Evolutionary conservation across 2,888 invertebrate species (phyloP), one percentile per base, ranked within the genome.

Genomic region (Megamerina dolium): DNA sequence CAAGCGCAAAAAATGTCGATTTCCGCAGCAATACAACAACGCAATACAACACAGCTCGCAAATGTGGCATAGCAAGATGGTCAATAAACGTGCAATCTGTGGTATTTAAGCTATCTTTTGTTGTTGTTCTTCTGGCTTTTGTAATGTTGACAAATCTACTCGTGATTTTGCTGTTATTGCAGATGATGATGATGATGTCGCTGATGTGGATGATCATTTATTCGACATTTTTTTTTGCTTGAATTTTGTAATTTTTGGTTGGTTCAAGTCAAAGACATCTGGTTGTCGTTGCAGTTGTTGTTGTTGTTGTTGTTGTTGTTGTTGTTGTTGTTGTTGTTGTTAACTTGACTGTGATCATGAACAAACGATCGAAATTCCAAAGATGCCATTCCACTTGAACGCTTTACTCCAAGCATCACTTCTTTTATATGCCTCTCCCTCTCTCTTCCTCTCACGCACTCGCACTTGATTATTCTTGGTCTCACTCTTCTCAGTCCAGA

Each of bases 81-180:
- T 16, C 14, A 31, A 31, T 18, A 23, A 5, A 41, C 36, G 35
- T 37, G 56, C 52, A 56, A 59, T 55, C 51, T 58, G 44, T 45
- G 60, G 59, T 39, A 49, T 49, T 40, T 41, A 48, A 44, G 52
- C 51, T 52, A n/a, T n/a, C n/a, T 54, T 26, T 36, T 41, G 41
- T 46, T 21, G 31, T 10, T 23, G 35, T 20, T 12, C n/a, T 16
- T 20, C 23, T 31, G 30, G 42, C 50, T n/a, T n/a, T n/a, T n/a
- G n/a, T 51, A 49, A 50, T 39, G 39, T 46, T 48, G 44, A 23
- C 43, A 39, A 38, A 41, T 33, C 20, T 14, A 32, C 46, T n/a
- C n/a, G n/a, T n/a, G n/a, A n/a, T n/a, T n/a, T n/a, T n/a, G n/a
- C n/a, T n/a, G n/a, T n/a, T n/a, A n/a, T n/a, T n/a, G n/a, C n/a